Evolutionary conservation across 2,113 vertebrate genomes (phyloP).

Genomic region (rat (Rattus norvegicus)): DNA sequence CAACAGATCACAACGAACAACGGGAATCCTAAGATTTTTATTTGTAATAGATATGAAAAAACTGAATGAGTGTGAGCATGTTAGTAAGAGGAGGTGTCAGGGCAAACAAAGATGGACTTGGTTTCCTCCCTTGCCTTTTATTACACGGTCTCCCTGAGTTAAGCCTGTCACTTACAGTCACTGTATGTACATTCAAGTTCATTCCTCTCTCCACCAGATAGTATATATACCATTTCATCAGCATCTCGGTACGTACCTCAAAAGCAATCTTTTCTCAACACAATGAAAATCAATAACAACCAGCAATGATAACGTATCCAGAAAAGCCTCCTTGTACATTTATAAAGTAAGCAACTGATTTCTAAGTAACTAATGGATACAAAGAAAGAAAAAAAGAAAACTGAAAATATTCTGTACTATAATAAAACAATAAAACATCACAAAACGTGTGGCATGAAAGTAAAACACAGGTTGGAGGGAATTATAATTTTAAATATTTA

Average conservation of each 20-base stretch:
- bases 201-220: neutral
- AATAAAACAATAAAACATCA: neutral
- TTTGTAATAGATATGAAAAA: neutral
- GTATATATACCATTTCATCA: neutral
- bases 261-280: slow-evolving; percentile 29
- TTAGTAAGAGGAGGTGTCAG: neutral
- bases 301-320: neutral
- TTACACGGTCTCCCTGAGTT: neutral
- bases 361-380: slow-evolving; percentile 24
- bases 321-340: neutral
- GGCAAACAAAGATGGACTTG: neutral
- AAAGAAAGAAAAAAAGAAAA: slow-evolving; percentile 13
- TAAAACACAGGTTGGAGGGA: neutral
- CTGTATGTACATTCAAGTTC: neutral
- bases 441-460: slow-evolving; percentile 9
- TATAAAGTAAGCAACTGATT: slow-evolving; percentile 39
- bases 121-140: neutral
- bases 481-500: neutral
- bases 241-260: neutral
- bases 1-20: neutral
- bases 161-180: neutral
- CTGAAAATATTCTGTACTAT: neutral
- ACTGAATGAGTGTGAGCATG: neutral
- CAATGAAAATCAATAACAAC: neutral
- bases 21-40: neutral